These are phyloP conservation scores for Cottus gobio DNA, from an alignment of 2,113 vertebrate species.

Conservation along the genomic window DNA sequence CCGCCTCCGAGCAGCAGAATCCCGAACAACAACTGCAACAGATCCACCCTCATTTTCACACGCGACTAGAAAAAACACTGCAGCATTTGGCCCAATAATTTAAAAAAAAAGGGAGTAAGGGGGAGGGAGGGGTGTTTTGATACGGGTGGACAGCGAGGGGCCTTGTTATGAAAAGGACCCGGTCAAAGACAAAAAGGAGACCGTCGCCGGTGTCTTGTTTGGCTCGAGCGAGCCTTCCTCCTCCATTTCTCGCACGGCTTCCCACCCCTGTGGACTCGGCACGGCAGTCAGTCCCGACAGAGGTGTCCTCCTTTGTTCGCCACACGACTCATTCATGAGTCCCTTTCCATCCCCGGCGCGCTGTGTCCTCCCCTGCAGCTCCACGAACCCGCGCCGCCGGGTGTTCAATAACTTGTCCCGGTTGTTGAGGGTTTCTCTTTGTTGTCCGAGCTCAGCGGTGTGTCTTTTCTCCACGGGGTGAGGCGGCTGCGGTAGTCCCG, in stretches of 20 bases:
- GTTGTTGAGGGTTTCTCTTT: constrained; percentile 58
- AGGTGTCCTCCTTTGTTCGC: constrained; percentile 77
- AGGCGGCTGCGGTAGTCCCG: constrained; percentile 65
- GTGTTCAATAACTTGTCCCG: constrained; percentile 30
- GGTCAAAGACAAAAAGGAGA: constrained; percentile 25
- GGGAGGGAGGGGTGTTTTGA: not conserved
- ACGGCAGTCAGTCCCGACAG: constrained; percentile 48
- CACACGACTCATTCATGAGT: constrained; percentile 50
- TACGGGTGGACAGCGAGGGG: not conserved
- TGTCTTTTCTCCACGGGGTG: constrained; percentile 40
- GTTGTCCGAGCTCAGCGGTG: constrained; percentile 54
- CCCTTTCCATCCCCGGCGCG: constrained; percentile 23
- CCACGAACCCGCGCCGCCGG: not conserved
- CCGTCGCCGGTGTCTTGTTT: constrained; percentile 45
- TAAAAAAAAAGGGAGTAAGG: too few relatives aligned
- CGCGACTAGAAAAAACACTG: constrained; percentile 16
- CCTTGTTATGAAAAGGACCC: constrained; percentile 11
- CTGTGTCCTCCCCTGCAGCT: not conserved
- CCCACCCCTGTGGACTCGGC: constrained; percentile 37
- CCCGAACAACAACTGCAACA: constrained; percentile 65
- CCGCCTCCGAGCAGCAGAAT: constrained; percentile 63
- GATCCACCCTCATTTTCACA: constrained; percentile 73
- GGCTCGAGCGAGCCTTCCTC: constrained; percentile 58
- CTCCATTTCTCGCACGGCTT: constrained; percentile 65
- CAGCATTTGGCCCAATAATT: constrained; percentile 17